Conservation (phyloP, 2,888 invertebrate species). For the Zhuqinia jingwanae region DNA sequence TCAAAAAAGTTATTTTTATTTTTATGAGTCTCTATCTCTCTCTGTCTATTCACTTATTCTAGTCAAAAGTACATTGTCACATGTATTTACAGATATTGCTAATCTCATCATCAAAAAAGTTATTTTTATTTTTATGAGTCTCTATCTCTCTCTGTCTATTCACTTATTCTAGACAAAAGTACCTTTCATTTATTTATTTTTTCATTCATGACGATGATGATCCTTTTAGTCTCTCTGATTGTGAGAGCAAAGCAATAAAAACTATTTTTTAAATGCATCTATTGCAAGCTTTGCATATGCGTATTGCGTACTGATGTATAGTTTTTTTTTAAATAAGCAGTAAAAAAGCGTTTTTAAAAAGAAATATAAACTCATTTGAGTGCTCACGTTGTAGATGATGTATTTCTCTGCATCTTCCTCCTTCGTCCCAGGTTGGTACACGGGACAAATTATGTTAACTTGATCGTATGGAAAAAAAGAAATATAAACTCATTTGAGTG, state of each 20-base stretch:
- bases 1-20: slow-evolving; percentile 18
- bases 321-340: not conserved
- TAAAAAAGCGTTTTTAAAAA: not conserved
- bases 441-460: slow-evolving; percentile 97
- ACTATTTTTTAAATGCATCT: not conserved
- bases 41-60: slow-evolving; percentile 34
- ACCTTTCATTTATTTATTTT: not conserved
- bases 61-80: slow-evolving; percentile 21
- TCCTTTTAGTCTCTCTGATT: too few relatives aligned
- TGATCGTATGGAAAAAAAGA: slow-evolving; percentile 90
- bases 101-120: slow-evolving; percentile 33
- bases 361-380: not conserved
- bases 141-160: not conserved
- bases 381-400: slow-evolving; percentile 94
- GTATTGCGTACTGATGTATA: not conserved
- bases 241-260: not conserved
- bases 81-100: not conserved
- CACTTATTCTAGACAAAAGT: slow-evolving; percentile 13
- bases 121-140: slow-evolving; percentile 30
- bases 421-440: slow-evolving; percentile 92
- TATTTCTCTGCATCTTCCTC: slow-evolving; percentile 96
- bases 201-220: not conserved
- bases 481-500: slow-evolving; percentile 71
- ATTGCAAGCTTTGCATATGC: not conserved
- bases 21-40: not conserved